Conservation (phyloP, 2,888 invertebrate genomes). For the Sisyra terminalis region DNA sequence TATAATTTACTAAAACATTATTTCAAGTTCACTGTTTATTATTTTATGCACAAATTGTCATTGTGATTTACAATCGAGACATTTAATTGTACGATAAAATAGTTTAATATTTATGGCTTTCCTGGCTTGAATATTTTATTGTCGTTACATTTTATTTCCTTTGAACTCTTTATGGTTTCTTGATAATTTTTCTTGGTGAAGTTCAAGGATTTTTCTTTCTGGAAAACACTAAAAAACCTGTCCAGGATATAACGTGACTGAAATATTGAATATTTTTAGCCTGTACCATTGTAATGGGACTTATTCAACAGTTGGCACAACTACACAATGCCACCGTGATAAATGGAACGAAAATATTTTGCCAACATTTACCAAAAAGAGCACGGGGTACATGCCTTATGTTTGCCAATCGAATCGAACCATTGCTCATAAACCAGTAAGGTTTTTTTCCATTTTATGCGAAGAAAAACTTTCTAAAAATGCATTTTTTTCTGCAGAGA, state of each 20-base stretch:
- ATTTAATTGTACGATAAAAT: no score
- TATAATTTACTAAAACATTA: no score
- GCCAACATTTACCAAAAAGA: conserved; percentile 15
- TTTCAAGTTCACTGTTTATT: no score
- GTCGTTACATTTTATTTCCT: background rate
- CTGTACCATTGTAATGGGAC: conserved; percentile 17
- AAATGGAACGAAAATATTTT: conserved; percentile 16
- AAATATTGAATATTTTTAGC: conserved; percentile 12
- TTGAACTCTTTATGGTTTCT: no score
- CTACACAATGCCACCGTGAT: conserved; percentile 17
- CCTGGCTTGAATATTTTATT: conserved; percentile 6
- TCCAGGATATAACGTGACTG: background rate
- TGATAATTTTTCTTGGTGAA: no score
- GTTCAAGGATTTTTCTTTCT: background rate
- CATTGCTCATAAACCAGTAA: conserved; percentile 16
- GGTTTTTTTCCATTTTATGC: conserved; percentile 7
- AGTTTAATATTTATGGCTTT: no score
- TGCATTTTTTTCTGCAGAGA: conserved; percentile 11
- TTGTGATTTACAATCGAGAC: no score
- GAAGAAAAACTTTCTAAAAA: background rate
- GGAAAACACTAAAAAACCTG: background rate
- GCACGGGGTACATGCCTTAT: conserved; percentile 15
- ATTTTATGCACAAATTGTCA: no score
- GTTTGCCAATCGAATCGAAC: conserved; percentile 15
- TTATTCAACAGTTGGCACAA: conserved; percentile 17